Base-by-base conservation (phyloP, 64 coral and sea anemone genomes). In the Acropora yongei region DNA sequence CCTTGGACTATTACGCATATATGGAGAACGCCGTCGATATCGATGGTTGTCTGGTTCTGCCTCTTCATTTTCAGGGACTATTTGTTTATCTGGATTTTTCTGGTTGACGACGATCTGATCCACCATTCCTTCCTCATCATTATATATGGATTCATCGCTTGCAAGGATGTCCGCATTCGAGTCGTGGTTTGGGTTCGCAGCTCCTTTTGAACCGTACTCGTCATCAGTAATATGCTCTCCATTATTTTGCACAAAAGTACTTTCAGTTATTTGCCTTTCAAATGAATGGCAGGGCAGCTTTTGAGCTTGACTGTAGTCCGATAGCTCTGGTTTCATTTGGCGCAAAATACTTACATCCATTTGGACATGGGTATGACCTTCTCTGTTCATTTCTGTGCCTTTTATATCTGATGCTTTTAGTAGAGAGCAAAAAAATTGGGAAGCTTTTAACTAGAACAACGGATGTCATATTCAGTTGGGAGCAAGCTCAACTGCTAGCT, bases 311-410 rank as follows among this genome's bases (percentile, higher is more conserved):
- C 30, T 16, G 41, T 43, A 10, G n/a, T 85, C 82, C 8, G 44
- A n/a, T 48, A 65, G 82, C 45, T 85, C 82, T 85, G 47, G n/a
- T 49, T 85, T 85, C 44, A 85, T 71, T 66, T 44, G 67, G 42
- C 72, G 44, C 41, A 85, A 69, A 71, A 85, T 68, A 44, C 16
- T 47, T 49, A 44, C 44, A 48, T 85, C 65, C 44, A 85, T 30
- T 5, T 85, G 82, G 2, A 85, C 82, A 0, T 71, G 43, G 72
- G 61, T n/a, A 18, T 71, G 63, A 12, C 44, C 82, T 45, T 83
- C 80, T 2, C n/a, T 19, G 16, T 2, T 85, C 44, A 47, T 68
- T 44, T 85, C 63, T 5, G 44, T 66, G 1, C 17, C 45, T 49
- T 69, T 18, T n/a, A 45, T 44, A 85, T 67, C 82, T 85, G 65